Base-by-base conservation (phyloP, 1,140 invertebrate genomes). In the Drosophila quadrilineata region DNA sequence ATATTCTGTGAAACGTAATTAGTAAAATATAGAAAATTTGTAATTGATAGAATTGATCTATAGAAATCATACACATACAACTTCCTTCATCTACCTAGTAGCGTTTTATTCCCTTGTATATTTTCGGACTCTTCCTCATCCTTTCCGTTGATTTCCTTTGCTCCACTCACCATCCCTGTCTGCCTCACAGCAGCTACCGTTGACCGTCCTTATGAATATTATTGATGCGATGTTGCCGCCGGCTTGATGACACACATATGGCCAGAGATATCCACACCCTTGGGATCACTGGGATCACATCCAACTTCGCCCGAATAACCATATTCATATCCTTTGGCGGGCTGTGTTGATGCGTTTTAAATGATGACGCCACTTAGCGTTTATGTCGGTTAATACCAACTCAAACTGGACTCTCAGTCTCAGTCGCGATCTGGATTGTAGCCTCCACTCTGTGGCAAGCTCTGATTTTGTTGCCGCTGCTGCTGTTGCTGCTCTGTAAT, bases 311-410 rank as follows among this genome's bases (percentile, higher is more conserved):
- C n/a, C n/a, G n/a, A n/a, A 59, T 69, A 71, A 50, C 29, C 29
- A 58, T 60, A 59, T 57, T 24, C 77, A 70, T 48, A 73, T 84
- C 69, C 77, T 77, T 82, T 73, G 73, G 69, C 67, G 63, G 75
- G 60, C 67, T 85, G 79, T 76, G 79, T 76, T 87, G 84, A 87
- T 87, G 84, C 84, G 75, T 87, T 87, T 87, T 87, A 87, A 87
- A 87, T 87, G 75, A 87, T 87, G 84, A 87, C 84, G 84, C 84
- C 84, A 87, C 84, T 87, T 87, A 87, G 76, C 74, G 72, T 87
- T 87, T 87, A 84, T 85, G 79, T 86, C 79, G 80, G 80, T 70
- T 85, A 85, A 85, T 85, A 68, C 80, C 69, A 75, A 71, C 79
- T 71, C 65, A 57, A 19, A 9, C 21, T 28, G 36, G 35, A 41